These are phyloP conservation scores for Diaphora mendica DNA, from an alignment of 2,888 invertebrate genomes.

Conservation along the genomic window DNA sequence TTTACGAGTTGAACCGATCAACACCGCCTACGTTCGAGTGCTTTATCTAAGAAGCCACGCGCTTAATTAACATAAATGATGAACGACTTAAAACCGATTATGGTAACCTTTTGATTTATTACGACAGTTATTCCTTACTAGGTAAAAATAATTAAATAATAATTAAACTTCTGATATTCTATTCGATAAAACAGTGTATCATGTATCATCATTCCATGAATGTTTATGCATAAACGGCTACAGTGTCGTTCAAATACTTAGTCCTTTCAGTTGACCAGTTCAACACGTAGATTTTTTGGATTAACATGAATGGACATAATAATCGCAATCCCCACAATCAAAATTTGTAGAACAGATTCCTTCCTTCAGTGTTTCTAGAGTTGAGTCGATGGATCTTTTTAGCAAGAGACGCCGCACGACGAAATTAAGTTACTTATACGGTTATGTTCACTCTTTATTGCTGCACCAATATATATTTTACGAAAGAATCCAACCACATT, in stretches of 20 bases:
- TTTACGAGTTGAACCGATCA: slow-evolving; percentile 11
- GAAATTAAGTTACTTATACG: no score
- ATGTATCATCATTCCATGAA: no score
- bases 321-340: neutral
- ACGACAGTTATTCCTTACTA: neutral
- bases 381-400: no score
- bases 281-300: neutral
- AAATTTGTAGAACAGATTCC: neutral
- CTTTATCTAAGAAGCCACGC: neutral
- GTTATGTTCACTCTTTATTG: neutral
- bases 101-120: slow-evolving; percentile 15
- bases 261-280: no score
- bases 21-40: slow-evolving; percentile 12
- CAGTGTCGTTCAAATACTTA: no score
- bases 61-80: slow-evolving; percentile 26
- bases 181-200: no score
- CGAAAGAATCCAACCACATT: neutral
- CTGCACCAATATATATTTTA: neutral
- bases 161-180: neutral
- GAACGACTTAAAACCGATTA: slow-evolving; percentile 1
- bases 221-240: no score
- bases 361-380: no score
- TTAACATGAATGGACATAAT: neutral
- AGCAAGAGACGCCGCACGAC: no score
- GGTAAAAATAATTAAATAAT: neutral